These are phyloP conservation scores for Orbicella faveolata DNA, from an alignment of 64 coral and sea anemone genomes.

Conservation along the genomic window DNA sequence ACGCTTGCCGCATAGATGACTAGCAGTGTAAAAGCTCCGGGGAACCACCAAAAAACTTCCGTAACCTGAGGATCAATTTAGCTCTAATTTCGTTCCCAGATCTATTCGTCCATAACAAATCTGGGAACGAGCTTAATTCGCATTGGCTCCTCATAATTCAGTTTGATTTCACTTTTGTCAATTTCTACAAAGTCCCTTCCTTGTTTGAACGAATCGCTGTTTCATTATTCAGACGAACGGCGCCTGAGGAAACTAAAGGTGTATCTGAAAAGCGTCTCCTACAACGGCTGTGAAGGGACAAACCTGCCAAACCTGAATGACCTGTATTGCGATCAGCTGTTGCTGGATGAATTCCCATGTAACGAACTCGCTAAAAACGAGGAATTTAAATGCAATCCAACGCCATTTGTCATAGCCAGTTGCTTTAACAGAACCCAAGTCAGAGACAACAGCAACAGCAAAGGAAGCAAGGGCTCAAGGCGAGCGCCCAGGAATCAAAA, in stretches of 20 bases:
- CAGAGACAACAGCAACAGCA: neutral
- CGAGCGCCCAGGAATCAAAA: neutral
- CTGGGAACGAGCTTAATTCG: too few relatives aligned
- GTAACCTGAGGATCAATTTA: too few relatives aligned
- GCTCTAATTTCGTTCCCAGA: too few relatives aligned
- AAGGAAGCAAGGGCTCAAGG: neutral
- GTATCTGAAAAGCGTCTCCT: conserved; percentile 87
- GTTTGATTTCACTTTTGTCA: too few relatives aligned
- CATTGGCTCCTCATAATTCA: too few relatives aligned
- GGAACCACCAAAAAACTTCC: too few relatives aligned
- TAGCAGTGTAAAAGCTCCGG: too few relatives aligned
- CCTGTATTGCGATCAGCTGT: conserved; percentile 67
- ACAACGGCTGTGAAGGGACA: conserved; percentile 80
- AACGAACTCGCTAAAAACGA: conserved; percentile 33
- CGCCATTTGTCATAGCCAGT: conserved; percentile 85
- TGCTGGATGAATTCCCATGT: conserved; percentile 82
- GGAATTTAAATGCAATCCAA: conserved; percentile 87
- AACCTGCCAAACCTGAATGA: conserved; percentile 82
- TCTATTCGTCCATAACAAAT: too few relatives aligned
- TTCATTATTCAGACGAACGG: conserved; percentile 59
- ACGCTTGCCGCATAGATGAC: too few relatives aligned
- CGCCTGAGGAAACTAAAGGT: conserved; percentile 89
- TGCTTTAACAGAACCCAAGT: conserved; percentile 88
- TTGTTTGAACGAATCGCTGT: neutral
- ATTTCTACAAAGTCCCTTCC: too few relatives aligned